Conservation (phyloP, 2,888 invertebrate genomes). For the Dynastes maya region DNA sequence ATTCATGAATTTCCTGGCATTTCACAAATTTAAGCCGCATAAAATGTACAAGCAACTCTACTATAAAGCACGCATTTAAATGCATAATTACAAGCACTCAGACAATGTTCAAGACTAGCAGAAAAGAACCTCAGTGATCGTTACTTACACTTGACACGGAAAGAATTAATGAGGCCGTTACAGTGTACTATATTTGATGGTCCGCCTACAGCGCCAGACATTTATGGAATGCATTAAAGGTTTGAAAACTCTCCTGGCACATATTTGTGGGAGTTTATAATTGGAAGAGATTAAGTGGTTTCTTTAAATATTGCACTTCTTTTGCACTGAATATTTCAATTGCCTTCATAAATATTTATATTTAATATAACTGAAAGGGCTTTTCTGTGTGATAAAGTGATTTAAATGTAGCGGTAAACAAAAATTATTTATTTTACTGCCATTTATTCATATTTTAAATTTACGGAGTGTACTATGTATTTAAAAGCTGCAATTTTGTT, state of each 20-base stretch:
- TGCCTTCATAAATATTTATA: no score
- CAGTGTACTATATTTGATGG: constrained; percentile 37
- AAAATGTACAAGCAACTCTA: constrained; percentile 41
- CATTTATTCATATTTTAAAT: no score
- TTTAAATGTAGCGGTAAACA: no score
- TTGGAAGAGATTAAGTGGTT: not conserved
- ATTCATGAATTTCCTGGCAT: constrained; percentile 37
- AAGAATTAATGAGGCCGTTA: constrained; percentile 43
- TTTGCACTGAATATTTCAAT: no score
- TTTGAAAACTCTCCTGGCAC: constrained; percentile 8
- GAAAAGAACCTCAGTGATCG: constrained; percentile 14
- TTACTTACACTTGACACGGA: constrained; percentile 44
- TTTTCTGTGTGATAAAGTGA: no score
- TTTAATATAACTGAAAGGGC: no score
- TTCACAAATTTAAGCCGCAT: constrained; percentile 33
- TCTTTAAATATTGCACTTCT: constrained; percentile 7
- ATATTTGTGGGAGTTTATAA: constrained; percentile 21
- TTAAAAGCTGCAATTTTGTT: no score
- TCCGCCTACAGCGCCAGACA: constrained; percentile 17
- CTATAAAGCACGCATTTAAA: constrained; percentile 42
- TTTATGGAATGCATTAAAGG: constrained; percentile 25
- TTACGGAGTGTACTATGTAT: no score
- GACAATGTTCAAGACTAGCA: constrained; percentile 37
- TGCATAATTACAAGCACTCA: constrained; percentile 34
- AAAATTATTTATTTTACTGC: no score